phyloP scores from a whole-genome alignment of 2,888 invertebrate genomes.

The Drosophila testacea region DNA sequence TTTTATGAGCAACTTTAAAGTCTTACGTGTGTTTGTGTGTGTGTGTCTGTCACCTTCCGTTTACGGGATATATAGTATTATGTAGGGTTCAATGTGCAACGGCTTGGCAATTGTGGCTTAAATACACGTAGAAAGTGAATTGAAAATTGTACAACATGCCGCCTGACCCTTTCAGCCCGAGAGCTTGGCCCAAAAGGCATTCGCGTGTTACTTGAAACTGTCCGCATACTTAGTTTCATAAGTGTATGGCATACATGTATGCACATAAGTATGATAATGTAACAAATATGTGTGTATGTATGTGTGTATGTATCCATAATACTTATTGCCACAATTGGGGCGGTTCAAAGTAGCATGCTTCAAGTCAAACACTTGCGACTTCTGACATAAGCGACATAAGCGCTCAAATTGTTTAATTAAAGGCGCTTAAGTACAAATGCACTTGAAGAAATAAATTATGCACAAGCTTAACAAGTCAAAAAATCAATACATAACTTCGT shows the following conservation, averaged over 20 bases:
- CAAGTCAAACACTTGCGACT: slow-evolving; percentile 72
- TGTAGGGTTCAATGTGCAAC: slow-evolving; percentile 55
- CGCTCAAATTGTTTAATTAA: slow-evolving; percentile 74
- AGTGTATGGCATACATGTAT: slow-evolving; percentile 15
- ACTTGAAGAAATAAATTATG: slow-evolving; percentile 23
- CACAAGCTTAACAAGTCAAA: background rate
- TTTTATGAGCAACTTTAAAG: slow-evolving; percentile 35
- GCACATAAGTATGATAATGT: background rate
- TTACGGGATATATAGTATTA: slow-evolving; percentile 12
- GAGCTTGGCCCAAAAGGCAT: slow-evolving; percentile 34
- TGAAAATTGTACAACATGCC: slow-evolving; percentile 39
- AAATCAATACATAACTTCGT: background rate
- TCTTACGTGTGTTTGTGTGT: background rate
- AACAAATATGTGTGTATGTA: background rate
- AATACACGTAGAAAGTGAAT: slow-evolving; percentile 66
- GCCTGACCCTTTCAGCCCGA: slow-evolving; percentile 63
- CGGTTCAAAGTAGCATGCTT: slow-evolving; percentile 74
- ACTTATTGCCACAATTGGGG: slow-evolving; percentile 67
- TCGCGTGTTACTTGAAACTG: slow-evolving; percentile 75
- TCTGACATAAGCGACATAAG: slow-evolving; percentile 60
- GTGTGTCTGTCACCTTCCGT: slow-evolving; percentile 19
- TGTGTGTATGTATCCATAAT: slow-evolving; percentile 8
- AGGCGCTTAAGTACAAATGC: slow-evolving; percentile 36
- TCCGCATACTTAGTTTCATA: slow-evolving; percentile 46
- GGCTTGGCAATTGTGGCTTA: slow-evolving; percentile 28